phyloP scores from a whole-genome alignment of 2,888 invertebrate species.

The Periphyllus acericola region DNA sequence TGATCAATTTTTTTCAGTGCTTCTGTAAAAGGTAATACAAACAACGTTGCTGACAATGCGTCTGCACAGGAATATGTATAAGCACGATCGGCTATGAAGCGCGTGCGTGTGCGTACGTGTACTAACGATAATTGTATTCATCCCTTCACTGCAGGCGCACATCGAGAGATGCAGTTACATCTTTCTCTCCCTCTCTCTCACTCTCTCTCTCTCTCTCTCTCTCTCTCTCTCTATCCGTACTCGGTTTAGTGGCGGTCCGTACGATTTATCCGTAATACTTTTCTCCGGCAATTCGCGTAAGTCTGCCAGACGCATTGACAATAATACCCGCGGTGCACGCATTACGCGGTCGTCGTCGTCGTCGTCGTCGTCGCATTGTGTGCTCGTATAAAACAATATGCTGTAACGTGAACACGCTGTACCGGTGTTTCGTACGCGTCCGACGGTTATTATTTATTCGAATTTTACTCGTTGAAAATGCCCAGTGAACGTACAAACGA shows the following conservation, averaged over 20 bases:
- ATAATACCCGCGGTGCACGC: neutral
- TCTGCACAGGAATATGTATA: neutral
- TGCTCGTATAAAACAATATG: too few species aligned
- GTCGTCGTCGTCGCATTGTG: neutral
- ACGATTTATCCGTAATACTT: neutral
- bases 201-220: neutral
- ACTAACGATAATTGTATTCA: conserved; percentile 36
- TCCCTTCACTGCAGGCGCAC: conserved; percentile 1
- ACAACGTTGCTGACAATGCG: neutral
- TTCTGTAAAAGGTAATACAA: neutral
- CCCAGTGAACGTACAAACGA: neutral
- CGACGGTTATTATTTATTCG: too few species aligned
- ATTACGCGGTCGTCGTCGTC: neutral
- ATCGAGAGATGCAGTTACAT: neutral
- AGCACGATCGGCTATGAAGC: neutral
- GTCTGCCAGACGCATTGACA: neutral
- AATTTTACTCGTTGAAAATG: too few species aligned
- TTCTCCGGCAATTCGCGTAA: neutral
- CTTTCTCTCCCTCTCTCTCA: neutral
- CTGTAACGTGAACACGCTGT: too few species aligned
- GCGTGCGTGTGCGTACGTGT: neutral
- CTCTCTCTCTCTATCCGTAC: neutral
- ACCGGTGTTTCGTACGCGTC: too few species aligned
- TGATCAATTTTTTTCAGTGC: neutral
- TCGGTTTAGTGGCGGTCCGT: neutral